Evolutionary conservation across 2,797 vertebrate genomes (phyloP), one percentile per base, ranked within the genome.

Genomic region (Bradypus variegatus): DNA sequence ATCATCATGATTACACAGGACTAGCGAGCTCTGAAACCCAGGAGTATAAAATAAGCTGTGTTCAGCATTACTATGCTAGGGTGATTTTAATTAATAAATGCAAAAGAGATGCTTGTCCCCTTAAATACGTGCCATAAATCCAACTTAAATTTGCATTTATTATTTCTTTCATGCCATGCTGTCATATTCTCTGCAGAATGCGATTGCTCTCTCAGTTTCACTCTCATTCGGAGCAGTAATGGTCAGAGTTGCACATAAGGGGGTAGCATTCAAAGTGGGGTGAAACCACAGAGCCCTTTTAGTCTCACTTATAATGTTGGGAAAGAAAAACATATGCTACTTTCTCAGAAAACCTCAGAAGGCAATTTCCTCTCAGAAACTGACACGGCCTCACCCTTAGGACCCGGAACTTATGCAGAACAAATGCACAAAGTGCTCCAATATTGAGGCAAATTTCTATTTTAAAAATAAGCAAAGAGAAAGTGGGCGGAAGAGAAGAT

Each of bases 331-430:
- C 7, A 48, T 0, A 8, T 0, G 29, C 23, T 16, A 12, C 60
- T 79, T 82, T 79, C 90, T 78, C 87, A 75, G 93, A 93, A 84
- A 76, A 33, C 75, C 65, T 77, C 60, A 3, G 27, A 7, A 19
- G 41, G 36, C 27, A 27, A 33, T 25, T 82, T 89, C 77, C 84
- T 62, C n/a, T 75, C 12, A 2, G 70, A 53, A 77, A 60, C 21
- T 0, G 6, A 21, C 18, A 36, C 15, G 15, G 41, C 27, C 60
- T 33, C 21, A 5, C 9, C 8, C 31, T 25, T 4, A 8, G 7
- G 41, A 29, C 53, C 72, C 72, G 58, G 80, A 83, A 36, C 41
- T 2, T 11, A 8, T 3, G 5, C 45, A 48, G 48, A 80, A 50
- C 81, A 31, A 53, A 55, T 3, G 41, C 10, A 31, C 3, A 1